Base-by-base conservation (phyloP, 1,140 invertebrate species). In the Antheraea pernyi region DNA sequence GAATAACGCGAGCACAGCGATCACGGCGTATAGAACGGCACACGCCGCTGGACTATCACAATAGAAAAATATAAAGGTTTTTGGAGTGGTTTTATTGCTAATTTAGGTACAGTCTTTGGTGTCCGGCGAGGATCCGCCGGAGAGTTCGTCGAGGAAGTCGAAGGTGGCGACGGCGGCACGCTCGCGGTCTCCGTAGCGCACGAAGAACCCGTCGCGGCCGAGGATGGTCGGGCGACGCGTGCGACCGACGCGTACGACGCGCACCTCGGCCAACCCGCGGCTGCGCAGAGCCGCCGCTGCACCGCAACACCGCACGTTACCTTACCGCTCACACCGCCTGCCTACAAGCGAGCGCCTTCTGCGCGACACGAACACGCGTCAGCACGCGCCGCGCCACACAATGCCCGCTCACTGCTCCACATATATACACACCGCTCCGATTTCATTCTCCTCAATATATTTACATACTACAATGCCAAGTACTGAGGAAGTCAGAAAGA, bases 171-270 rank as follows among this genome's bases (percentile, higher is more conserved):
- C 95, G 22, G 96, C 96, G 85, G 96, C 96, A 65, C 93, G 92
- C 83, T 97, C 96, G 78, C 96, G 95, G 70, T 96, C 95, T n/a
- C 96, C 96, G 88, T 94, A 97, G 71, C 96, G 94, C 42, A 96
- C 94, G 93, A 94, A 97, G 89, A 97, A 96, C 80, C 96, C 95
- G 58, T 95, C 93, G 48, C 96, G 93, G 71, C 95, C 95, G 76
- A 97, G 95, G 83, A 96, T 96, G 73, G 95, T 95, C 19, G 95
- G 94, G 61, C 95, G 91, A 70, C 88, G 89, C 19, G 60, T 30
- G 18, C 19, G 19, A 69, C 75, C 67, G 46, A 53, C 46, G 79
- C 88, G 86, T 88, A 92, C 75, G 82, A 86, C 76, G 73, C 90
- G 81, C 84, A 92, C 92, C 90, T 93, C 80, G 72, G 76, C 91